Evolutionary conservation across 2,888 invertebrate genomes (phyloP), one percentile per base, ranked within the genome.

Genomic region (Macaria notata): DNA sequence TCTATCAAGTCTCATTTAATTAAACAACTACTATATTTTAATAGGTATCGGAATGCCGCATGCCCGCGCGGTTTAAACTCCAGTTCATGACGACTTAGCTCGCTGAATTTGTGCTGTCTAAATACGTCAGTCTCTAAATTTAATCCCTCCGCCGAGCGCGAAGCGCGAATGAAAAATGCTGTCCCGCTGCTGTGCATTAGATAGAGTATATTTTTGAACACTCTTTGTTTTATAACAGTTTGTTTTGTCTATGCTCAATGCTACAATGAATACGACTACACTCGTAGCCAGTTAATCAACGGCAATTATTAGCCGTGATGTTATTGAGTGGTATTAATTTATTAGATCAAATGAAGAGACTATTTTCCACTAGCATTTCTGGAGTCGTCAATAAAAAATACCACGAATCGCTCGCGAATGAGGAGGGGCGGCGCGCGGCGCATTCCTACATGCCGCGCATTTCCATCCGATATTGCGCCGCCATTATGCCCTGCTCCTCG

Each of bases 371-470:
- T 81, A 83, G 81, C 76, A 82, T 86, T 86, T 83, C 81, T 75
- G 79, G 82, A 88, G 87, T 88, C 88, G 88, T 90, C 90, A 86
- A 88, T 91, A 91, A 91, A 91, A 91, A 90, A 91, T 90, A 84
- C 89, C 90, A 86, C 81, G 87, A 87, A 89, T 91, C 82, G 88
- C 83, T 88, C 82, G 83, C 86, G 85, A 86, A 83, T 86, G 83
- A 84, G 81, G 80, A 83, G 84, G 84, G 85, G 87, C 75, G 85
- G 86, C 82, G 86, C 79, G 84, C 83, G 88, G 87, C 88, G 88
- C 88, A 90, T 91, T 91, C 91, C 91, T 87, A 89, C 90, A 90
- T 91, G 88, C 91, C 91, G 87, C 87, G 88, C 90, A 91, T 90
- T 90, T 91, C 89, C 89, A 90, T 91, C 89, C 89, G 87, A 90